Evolutionary conservation across 2,113 vertebrate genomes (phyloP).

Genomic region (Calidris pugnax): DNA sequence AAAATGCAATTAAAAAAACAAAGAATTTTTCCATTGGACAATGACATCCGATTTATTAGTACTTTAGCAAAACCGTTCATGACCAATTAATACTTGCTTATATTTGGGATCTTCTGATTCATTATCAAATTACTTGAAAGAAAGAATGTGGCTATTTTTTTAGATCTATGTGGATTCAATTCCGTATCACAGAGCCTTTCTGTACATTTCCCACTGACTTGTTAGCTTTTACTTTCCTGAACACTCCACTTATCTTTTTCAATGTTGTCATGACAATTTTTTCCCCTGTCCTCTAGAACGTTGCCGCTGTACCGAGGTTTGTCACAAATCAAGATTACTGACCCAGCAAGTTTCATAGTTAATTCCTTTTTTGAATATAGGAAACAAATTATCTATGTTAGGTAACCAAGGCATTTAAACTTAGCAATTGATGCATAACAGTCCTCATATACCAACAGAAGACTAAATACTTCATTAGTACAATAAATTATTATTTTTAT

Average conservation of each 20-base stretch:
- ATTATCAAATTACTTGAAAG: neutral
- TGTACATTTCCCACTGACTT: neutral
- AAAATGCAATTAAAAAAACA: neutral
- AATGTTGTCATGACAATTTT: neutral
- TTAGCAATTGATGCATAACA: neutral
- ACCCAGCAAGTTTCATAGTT: neutral
- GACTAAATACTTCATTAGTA: neutral
- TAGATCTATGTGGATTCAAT: neutral
- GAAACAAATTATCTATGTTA: neutral
- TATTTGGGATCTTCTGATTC: neutral
- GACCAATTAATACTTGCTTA: neutral
- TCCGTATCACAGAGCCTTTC: neutral
- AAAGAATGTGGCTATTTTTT: accelerated
- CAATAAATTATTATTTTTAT: neutral
- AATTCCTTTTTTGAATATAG: neutral
- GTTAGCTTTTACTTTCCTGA: neutral
- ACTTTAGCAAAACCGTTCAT: neutral
- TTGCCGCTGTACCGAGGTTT: neutral
- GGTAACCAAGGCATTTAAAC: neutral
- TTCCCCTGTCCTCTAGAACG: neutral
- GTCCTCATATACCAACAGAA: neutral
- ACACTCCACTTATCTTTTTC: neutral
- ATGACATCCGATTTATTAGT: neutral
- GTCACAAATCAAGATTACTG: neutral
- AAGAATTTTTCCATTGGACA: neutral